Evolutionary conservation across 2,888 invertebrate species (phyloP).

Genomic region (Drosophila buzzatii): DNA sequence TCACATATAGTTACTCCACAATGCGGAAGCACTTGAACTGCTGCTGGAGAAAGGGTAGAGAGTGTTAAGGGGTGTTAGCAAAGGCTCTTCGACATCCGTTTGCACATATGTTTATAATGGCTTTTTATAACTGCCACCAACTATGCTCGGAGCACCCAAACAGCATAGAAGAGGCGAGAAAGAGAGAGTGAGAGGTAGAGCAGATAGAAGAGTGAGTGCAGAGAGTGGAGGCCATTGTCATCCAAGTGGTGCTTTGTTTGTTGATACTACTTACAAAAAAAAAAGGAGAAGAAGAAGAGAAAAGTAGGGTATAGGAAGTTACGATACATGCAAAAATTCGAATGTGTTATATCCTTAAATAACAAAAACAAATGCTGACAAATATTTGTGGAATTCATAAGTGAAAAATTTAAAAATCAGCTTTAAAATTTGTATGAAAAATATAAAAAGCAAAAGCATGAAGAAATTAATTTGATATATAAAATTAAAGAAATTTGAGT

Average conservation of each 20-base stretch:
- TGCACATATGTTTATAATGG: constrained; percentile 78
- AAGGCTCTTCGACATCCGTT: constrained; percentile 16
- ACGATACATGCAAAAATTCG: neutral
- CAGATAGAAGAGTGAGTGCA: neutral
- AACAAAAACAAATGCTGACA: neutral
- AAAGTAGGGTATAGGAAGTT: constrained; percentile 24
- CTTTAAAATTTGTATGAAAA: no score
- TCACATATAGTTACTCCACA: constrained; percentile 20
- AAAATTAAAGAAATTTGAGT: no score
- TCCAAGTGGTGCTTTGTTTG: constrained; percentile 23
- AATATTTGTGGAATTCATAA: neutral
- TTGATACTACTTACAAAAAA: constrained; percentile 3
- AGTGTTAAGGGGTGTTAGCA: neutral
- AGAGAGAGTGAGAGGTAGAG: no score
- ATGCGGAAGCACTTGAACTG: constrained; percentile 65
- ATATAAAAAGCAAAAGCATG: no score
- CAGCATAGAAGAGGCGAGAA: neutral
- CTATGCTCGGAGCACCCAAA: constrained; percentile 19
- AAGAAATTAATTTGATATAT: no score
- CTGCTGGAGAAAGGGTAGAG: constrained; percentile 14
- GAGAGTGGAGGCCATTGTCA: constrained; percentile 28
- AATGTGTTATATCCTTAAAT: neutral
- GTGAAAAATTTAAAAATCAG: no score
- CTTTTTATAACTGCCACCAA: constrained; percentile 71
- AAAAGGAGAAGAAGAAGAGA: neutral